Evolutionary conservation across 2,797 vertebrate species (phyloP), one percentile per base, ranked within the genome.

Genomic region (Macropodus opercularis): DNA sequence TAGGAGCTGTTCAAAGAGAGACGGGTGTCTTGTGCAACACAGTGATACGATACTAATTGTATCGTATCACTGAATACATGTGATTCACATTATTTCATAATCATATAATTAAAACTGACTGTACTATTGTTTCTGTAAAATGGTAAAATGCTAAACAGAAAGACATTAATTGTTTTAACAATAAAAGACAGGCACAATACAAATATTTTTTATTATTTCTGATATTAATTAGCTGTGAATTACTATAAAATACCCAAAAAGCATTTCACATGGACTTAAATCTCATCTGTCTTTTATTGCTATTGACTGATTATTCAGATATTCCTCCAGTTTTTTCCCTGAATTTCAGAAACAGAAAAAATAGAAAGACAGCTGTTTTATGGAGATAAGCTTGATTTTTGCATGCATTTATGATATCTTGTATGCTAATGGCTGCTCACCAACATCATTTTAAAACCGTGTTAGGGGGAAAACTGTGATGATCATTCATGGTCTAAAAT

Each of bases 281-380:
- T 44, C 69, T 61, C 21, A 59, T 78, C 57, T 59, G 49, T 62
- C n/a, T 79, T 67, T 42, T 39, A 46, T 65, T 72, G 80, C 79
- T 53, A 56, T 56, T 61, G 63, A 74, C 55, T 32, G 42, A 76
- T 59, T 58, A 69, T 69, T 76, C 46, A 72, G 63, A 73, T 67
- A 53, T 12, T 32, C 19, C 12, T 54, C 53, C 29, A 46, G 32
- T 70, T 73, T 75, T 71, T 62, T 19, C 15, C 5, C 23, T 46
- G 31, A 74, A 75, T 72, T 52, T 76, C 47, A 75, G 59, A 74
- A 23, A 74, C 80, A 75, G 79, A 76, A 83, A 89, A 90, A 86
- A 81, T 78, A 59, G 85, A 85, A 81, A 69, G 66, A 64, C 87
- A 83, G 87, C 87, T 89, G 87, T 84, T 80, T 63, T 77, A 70